Percentiles rank a stretch among this genome's conserved stretches.
Evolutionary conservation across 2,113 vertebrate species (phyloP).

Genomic region (Aix galericulata): DNA sequence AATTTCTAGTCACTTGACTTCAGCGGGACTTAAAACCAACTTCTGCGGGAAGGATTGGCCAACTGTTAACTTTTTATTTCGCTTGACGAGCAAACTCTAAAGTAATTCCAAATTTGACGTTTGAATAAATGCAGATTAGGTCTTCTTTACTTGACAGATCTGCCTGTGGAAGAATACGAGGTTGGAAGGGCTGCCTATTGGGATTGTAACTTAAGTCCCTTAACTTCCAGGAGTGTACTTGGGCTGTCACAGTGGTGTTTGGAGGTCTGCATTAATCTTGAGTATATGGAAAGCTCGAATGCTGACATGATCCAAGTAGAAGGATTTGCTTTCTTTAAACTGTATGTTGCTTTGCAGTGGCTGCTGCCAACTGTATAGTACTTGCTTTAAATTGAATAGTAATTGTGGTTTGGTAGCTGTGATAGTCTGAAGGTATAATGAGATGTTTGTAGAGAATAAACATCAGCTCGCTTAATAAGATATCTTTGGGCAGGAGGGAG

Average conservation of each 20-base stretch:
- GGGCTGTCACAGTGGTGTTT: not conserved
- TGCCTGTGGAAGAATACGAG: not conserved
- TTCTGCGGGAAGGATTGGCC: not conserved
- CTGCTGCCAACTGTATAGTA: not conserved
- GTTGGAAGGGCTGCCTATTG: not conserved
- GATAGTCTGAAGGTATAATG: not conserved
- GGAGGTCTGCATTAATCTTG: not conserved
- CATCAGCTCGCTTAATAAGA: not conserved
- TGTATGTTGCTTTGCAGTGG: not conserved
- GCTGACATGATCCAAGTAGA: not conserved
- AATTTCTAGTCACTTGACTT: conserved; percentile 27
- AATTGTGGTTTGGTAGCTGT: not conserved
- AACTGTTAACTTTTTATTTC: conserved; percentile 1
- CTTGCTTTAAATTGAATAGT: not conserved
- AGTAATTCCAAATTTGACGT: not conserved
- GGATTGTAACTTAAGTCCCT: not conserved
- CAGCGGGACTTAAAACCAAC: not conserved
- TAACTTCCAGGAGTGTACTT: not conserved
- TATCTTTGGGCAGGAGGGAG: not conserved
- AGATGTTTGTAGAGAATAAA: not conserved
- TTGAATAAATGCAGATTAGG: not conserved
- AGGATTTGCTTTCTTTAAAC: not conserved
- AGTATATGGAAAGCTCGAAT: not conserved
- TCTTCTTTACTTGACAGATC: not conserved
- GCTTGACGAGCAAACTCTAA: not conserved